Conservation (phyloP, 2,113 vertebrate genomes). For the Vulpes lagopus region DNA sequence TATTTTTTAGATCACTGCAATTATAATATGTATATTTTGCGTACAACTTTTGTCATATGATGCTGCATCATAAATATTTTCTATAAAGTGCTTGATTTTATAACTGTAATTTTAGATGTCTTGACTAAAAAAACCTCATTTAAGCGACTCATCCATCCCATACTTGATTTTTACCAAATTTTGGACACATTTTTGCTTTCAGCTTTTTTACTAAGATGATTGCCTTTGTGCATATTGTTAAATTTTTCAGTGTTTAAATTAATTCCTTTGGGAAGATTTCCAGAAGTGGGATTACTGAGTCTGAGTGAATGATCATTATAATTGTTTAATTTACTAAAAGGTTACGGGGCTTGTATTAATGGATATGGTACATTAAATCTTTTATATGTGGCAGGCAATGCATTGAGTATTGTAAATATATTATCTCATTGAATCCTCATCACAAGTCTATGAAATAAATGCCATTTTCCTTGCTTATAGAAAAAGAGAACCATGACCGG, state of each 20-base stretch:
- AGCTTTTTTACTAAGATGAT: not conserved
- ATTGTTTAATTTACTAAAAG: constrained; percentile 11
- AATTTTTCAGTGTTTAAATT: not conserved
- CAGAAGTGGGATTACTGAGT: not conserved
- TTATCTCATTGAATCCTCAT: not conserved
- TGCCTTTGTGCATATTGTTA: not conserved
- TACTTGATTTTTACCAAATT: constrained; percentile 7
- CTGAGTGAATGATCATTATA: not conserved
- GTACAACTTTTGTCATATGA: not conserved
- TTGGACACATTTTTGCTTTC: not conserved
- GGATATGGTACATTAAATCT: not conserved
- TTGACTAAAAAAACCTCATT: not conserved
- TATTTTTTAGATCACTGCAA: not conserved
- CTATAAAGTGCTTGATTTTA: not conserved
- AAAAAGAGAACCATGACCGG: not conserved
- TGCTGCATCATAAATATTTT: not conserved
- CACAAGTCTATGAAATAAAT: not conserved
- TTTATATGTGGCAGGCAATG: not conserved
- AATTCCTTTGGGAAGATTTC: constrained; percentile 12
- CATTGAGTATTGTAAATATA: not conserved
- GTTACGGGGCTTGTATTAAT: not conserved
- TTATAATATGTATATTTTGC: not conserved
- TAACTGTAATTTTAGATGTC: not conserved
- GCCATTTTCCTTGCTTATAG: not conserved
- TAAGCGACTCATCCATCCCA: not conserved